Evolutionary conservation across 1,140 invertebrate species (phyloP).

Genomic region (Leptopilina boulardi): DNA sequence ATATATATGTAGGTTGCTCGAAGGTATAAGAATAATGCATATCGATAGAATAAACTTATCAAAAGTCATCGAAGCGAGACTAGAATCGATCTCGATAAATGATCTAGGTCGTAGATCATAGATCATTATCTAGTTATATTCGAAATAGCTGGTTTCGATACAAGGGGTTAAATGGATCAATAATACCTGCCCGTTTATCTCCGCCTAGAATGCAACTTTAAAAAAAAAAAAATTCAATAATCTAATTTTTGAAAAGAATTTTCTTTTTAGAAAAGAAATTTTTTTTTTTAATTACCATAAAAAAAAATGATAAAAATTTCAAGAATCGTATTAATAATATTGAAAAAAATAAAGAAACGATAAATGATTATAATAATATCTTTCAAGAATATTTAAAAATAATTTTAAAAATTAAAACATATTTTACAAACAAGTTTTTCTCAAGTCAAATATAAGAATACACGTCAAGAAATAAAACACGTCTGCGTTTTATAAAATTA

Average conservation of each 20-base stretch:
- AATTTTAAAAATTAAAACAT: neutral
- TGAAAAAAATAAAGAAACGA: no score
- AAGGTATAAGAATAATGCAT: constrained; percentile 6
- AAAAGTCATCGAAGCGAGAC: constrained; percentile 51
- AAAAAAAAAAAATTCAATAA: no score
- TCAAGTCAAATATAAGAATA: neutral
- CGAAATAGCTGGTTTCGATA: constrained; percentile 51
- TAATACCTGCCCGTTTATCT: constrained; percentile 47
- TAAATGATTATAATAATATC: no score
- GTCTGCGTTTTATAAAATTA: constrained; percentile 5
- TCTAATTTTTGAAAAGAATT: no score
- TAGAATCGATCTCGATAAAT: constrained; percentile 40
- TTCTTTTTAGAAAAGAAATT: no score
- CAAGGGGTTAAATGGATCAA: constrained; percentile 55
- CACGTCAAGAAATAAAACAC: neutral
- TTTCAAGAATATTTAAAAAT: no score
- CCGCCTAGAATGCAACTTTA: neutral
- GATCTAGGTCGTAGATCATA: constrained; percentile 47
- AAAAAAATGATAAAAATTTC: no score
- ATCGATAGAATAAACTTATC: constrained; percentile 60
- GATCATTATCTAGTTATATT: constrained; percentile 56
- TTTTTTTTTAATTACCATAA: no score
- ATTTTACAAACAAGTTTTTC: neutral
- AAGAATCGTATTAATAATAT: no score
- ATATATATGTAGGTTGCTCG: neutral